Evolutionary conservation across 2,888 invertebrate species (phyloP).

Genomic region (Mylabris sibirica): DNA sequence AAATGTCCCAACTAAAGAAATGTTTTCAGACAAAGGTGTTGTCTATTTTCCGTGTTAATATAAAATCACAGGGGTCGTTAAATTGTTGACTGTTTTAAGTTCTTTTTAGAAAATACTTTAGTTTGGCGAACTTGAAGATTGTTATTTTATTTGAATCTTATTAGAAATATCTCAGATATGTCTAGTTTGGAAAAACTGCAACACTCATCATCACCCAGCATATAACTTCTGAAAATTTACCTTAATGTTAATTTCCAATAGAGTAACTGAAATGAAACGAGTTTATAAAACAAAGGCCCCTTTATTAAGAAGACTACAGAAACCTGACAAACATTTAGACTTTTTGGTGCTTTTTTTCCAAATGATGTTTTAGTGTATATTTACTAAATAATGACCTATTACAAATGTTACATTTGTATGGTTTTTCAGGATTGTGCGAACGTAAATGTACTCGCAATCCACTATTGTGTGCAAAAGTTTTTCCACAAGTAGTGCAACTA

Average conservation of each 20-base stretch:
- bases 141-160: too few species aligned
- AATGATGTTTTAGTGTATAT: slow-evolving; percentile 47
- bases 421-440: slow-evolving; percentile 60
- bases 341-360: slow-evolving; percentile 46
- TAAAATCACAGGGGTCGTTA: too few species aligned
- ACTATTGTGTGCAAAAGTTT: slow-evolving; percentile 14
- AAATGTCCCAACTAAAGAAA: too few species aligned
- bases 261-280: background rate
- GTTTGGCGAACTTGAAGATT: too few species aligned
- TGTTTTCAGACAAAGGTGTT: too few species aligned
- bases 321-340: background rate
- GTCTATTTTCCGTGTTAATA: too few species aligned
- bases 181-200: too few species aligned
- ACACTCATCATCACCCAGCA: too few species aligned
- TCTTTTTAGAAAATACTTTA: too few species aligned
- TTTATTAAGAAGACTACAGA: background rate
- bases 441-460: slow-evolving; percentile 59
- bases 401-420: slow-evolving; percentile 12
- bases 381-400: slow-evolving; percentile 49
- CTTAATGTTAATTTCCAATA: background rate
- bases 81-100: too few species aligned
- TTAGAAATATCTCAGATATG: too few species aligned
- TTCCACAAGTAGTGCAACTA: slow-evolving; percentile 37
- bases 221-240: background rate
- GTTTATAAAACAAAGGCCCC: background rate